These are phyloP conservation scores for Trachurus trachurus DNA, from an alignment of 2,797 vertebrate species.

Conservation along the genomic window DNA sequence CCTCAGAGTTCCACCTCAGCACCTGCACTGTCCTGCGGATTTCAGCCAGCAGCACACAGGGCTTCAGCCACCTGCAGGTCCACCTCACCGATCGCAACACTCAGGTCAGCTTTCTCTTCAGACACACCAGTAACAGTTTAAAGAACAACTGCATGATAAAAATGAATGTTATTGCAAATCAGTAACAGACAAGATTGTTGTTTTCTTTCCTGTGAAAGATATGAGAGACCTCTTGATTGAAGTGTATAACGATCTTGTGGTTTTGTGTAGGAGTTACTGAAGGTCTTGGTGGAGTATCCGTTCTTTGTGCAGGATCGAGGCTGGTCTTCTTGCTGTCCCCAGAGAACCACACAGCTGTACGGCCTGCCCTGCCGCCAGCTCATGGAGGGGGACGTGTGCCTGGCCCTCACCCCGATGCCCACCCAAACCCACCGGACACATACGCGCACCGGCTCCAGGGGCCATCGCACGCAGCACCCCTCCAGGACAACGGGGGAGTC, in stretches of 20 bases:
- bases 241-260: slow-evolving; percentile 56
- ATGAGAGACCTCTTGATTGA: neutral
- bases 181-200: neutral
- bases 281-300: slow-evolving; percentile 89
- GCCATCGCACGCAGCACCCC: slow-evolving; percentile 62
- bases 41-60: slow-evolving; percentile 79
- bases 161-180: slow-evolving; percentile 4
- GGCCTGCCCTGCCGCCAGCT: slow-evolving; percentile 87
- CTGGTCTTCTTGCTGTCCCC: slow-evolving; percentile 89
- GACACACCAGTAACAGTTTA: neutral
- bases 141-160: neutral
- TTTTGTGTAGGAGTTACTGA: slow-evolving; percentile 86
- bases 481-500: slow-evolving; percentile 62
- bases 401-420: slow-evolving; percentile 84
- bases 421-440: slow-evolving; percentile 72
- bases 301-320: slow-evolving; percentile 88
- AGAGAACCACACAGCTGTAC: slow-evolving; percentile 85
- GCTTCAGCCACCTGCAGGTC: slow-evolving; percentile 88
- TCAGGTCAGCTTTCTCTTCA: slow-evolving; percentile 81
- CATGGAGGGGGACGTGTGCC: slow-evolving; percentile 84
- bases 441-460: slow-evolving; percentile 58
- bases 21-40: slow-evolving; percentile 87
- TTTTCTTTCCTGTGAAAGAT: slow-evolving; percentile 10
- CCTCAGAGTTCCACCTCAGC: slow-evolving; percentile 88
- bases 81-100: slow-evolving; percentile 88